Conservation (phyloP, 2,797 vertebrate species). For the Gallinago solitaria region DNA sequence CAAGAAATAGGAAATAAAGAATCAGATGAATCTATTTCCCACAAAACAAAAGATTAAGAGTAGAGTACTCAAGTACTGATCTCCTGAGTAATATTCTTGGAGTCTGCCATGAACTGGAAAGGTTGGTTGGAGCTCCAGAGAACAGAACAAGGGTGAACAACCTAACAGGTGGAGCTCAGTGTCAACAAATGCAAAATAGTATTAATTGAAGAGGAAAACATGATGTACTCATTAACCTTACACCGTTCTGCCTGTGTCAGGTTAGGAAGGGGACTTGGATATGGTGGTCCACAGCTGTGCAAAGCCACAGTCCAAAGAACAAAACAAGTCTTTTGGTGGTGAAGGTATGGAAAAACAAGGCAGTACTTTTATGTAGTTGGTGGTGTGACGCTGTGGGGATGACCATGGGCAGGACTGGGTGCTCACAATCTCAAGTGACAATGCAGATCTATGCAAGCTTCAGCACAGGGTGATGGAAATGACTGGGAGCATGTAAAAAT, state of each 20-base stretch:
- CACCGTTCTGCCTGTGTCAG: not conserved
- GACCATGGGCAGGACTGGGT: not conserved
- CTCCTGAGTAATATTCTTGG: not conserved
- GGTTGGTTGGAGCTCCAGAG: not conserved
- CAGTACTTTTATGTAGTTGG: fast-evolving
- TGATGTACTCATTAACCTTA: not conserved
- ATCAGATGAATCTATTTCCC: not conserved
- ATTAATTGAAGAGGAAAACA: not conserved
- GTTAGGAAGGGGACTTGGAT: not conserved
- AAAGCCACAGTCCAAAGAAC: not conserved
- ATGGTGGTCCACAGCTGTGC: not conserved
- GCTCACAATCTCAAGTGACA: not conserved
- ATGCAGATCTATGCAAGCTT: not conserved
- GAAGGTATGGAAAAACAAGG: not conserved
- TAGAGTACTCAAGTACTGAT: not conserved
- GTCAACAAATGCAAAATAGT: not conserved
- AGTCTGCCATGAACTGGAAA: not conserved
- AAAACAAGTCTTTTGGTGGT: not conserved
- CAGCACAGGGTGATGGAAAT: not conserved
- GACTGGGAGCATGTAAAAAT: not conserved
- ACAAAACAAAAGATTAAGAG: not conserved
- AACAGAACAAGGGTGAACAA: not conserved
- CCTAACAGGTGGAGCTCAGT: not conserved
- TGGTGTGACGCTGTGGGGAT: fast-evolving
- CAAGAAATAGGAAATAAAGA: not conserved